A percentile compares a stretch with the other conserved stretches of the same genome.
phyloP scores from a whole-genome alignment of 1,140 invertebrate species.

The Drosophila navojoa region DNA sequence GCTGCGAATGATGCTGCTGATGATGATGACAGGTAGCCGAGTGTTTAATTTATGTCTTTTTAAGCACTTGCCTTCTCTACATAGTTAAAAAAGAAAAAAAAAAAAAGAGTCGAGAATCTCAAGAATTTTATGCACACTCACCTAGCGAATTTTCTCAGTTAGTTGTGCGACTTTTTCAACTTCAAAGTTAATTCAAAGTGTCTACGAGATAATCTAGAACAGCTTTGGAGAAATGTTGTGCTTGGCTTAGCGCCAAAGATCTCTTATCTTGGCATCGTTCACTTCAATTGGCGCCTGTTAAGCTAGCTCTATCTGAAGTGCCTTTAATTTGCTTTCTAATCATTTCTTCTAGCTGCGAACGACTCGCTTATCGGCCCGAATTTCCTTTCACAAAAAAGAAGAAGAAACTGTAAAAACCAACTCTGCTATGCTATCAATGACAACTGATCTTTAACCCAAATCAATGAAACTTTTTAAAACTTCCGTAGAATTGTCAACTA shows the following conservation, averaged over 20 bases:
- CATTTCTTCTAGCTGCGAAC: background rate
- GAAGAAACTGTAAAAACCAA: background rate
- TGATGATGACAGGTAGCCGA: constrained; percentile 79
- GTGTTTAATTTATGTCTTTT: constrained; percentile 83
- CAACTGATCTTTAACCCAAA: constrained; percentile 67
- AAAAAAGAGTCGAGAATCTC: constrained; percentile 1
- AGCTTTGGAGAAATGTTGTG: background rate
- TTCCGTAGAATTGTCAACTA: constrained; percentile 33
- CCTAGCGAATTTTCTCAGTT: constrained; percentile 2
- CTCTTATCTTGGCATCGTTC: background rate
- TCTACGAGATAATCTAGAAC: background rate
- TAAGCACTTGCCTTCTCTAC: constrained; percentile 68
- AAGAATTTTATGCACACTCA: constrained; percentile 1
- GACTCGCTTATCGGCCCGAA: constrained; percentile 22
- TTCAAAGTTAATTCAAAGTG: background rate
- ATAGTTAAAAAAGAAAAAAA: constrained; percentile 36
- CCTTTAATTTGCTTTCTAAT: constrained; percentile 17
- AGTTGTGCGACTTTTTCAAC: constrained; percentile 14
- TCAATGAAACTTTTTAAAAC: constrained; percentile 40
- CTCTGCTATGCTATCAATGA: constrained; percentile 49
- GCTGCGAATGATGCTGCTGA: constrained; percentile 48
- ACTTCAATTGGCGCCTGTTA: background rate
- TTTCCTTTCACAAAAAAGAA: constrained; percentile 14
- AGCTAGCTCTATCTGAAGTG: constrained; percentile 31
- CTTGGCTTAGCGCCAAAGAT: background rate